A percentile compares a stretch with the other conserved stretches of the same genome.
Conservation (phyloP, 2,113 vertebrate species). For the Strigops habroptila region DNA sequence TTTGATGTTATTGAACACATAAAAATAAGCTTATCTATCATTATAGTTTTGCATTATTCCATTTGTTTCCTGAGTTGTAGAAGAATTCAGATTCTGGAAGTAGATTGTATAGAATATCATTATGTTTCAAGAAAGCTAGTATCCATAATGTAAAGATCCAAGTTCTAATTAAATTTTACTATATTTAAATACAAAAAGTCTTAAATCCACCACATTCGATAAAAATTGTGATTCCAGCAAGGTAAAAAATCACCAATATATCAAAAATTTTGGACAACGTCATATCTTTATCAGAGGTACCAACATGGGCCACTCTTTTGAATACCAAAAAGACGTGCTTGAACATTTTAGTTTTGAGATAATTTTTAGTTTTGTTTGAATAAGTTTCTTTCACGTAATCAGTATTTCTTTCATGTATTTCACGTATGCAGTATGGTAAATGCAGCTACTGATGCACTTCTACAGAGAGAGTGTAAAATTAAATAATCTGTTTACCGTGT, state of each 20-base stretch:
- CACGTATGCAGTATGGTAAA: not conserved
- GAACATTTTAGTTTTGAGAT: not conserved
- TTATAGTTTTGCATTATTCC: not conserved
- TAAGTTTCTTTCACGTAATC: not conserved
- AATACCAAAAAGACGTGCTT: not conserved
- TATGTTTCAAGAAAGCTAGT: not conserved
- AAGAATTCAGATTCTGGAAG: not conserved
- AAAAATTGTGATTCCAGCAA: not conserved
- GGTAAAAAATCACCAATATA: not conserved
- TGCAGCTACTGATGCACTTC: not conserved
- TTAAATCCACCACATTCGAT: not conserved
- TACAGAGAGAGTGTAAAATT: not conserved
- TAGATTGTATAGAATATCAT: not conserved
- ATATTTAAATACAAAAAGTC: not conserved
- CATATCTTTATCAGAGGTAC: not conserved
- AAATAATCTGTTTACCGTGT: not conserved
- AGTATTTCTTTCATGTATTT: no score
- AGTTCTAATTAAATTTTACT: not conserved
- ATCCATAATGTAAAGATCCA: not conserved
- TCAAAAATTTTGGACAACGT: not conserved
- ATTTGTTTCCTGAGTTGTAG: not conserved
- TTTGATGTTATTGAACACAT: not conserved
- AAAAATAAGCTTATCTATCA: not conserved
- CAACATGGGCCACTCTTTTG: not conserved
- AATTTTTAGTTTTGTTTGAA: not conserved